A percentile compares a stretch with the other conserved stretches of the same genome.
phyloP scores from a whole-genome alignment of 2,888 invertebrate species.

The Anagyrus pseudococci region DNA sequence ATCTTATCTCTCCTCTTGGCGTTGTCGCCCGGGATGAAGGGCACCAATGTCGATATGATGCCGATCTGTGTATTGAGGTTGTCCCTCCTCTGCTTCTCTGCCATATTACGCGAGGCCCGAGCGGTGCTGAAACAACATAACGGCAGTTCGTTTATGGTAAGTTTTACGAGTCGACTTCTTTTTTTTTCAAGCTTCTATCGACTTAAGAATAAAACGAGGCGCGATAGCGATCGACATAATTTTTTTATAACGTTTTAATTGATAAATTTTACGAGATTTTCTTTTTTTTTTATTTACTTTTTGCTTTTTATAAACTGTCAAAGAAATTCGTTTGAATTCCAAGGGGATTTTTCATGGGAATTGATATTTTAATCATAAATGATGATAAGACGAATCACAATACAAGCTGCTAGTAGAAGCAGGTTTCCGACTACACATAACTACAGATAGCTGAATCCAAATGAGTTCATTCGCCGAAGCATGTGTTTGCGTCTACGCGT shows the following conservation, averaged over 20 bases:
- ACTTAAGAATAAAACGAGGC: no score
- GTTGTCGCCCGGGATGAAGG: conserved; percentile 81
- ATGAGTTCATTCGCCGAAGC: not conserved
- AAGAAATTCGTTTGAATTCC: no score
- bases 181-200: not conserved
- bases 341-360: not conserved
- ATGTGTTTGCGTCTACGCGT: not conserved
- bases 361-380: not conserved
- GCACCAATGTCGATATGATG: conserved; percentile 81
- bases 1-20: conserved; percentile 90
- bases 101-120: conserved; percentile 83
- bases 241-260: no score
- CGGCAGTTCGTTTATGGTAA: no score
- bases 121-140: conserved; percentile 67
- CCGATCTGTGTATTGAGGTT: conserved; percentile 86
- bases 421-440: no score
- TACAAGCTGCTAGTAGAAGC: no score
- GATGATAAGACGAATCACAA: no score
- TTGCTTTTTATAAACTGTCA: no score
- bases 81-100: conserved; percentile 90
- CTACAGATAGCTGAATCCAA: not conserved
- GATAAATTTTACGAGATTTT: no score
- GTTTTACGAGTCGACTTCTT: no score
- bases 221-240: no score
- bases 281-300: no score